A percentile compares a stretch with the other conserved stretches of the same genome.
Evolutionary conservation across 2,888 invertebrate genomes (phyloP).

Genomic region (Dicycla oo): DNA sequence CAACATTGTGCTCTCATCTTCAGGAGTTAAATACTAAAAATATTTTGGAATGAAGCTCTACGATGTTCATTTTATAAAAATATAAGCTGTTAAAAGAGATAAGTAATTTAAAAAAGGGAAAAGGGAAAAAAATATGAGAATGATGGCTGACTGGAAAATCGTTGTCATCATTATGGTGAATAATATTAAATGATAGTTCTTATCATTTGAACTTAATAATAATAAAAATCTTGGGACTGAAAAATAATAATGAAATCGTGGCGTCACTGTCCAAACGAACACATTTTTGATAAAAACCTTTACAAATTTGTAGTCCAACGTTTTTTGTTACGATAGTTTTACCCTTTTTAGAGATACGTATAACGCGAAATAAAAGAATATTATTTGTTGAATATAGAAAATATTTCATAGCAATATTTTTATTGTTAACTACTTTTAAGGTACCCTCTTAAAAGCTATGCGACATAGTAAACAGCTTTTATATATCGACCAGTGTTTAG

Average conservation of each 20-base stretch:
- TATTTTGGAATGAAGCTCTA: conserved; percentile 20
- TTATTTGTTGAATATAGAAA: conserved; percentile 77
- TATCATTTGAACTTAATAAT: conserved; percentile 36
- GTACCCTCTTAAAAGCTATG: conserved; percentile 78
- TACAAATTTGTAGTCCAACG: conserved; percentile 84
- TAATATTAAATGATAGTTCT: conserved; percentile 23
- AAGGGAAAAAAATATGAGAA: conserved; percentile 8
- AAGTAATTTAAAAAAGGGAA: not conserved
- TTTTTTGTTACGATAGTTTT: conserved; percentile 81
- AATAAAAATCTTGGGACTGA: conserved; percentile 47
- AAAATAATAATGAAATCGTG: conserved; percentile 45
- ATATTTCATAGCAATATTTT: conserved; percentile 84
- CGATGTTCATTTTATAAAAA: conserved; percentile 21
- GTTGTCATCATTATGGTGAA: conserved; percentile 25
- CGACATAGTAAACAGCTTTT: conserved; percentile 73
- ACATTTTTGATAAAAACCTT: conserved; percentile 86
- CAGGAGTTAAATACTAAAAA: not conserved
- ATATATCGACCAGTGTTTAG: conserved; percentile 79
- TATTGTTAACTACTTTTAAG: conserved; percentile 90
- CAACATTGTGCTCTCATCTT: conserved; percentile 5
- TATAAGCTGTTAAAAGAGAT: not conserved
- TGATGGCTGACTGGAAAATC: conserved; percentile 40
- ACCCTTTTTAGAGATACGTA: conserved; percentile 82
- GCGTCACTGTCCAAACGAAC: conserved; percentile 71
- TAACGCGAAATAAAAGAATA: conserved; percentile 72